Evolutionary conservation across 64 coral and sea anemone species (phyloP).

Genomic region (Dendronephthya gigantea): DNA sequence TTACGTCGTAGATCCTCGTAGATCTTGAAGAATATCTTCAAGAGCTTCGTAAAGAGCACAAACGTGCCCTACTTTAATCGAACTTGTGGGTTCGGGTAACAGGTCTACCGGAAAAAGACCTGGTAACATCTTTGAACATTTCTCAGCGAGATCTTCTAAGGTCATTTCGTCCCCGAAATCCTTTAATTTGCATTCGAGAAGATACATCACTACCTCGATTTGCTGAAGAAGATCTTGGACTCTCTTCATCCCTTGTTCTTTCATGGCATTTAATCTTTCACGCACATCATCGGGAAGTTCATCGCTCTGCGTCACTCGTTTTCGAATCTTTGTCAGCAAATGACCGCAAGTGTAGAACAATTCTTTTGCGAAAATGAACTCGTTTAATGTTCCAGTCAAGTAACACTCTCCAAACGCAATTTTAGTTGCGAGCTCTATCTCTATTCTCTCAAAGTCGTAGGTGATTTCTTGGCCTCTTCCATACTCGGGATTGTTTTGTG

Average conservation of each 20-base stretch:
- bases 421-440: constrained; percentile 43
- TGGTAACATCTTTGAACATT: constrained; percentile 19
- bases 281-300: constrained; percentile 6
- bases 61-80: constrained; percentile 42
- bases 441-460: constrained; percentile 67
- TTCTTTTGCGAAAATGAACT: constrained; percentile 59
- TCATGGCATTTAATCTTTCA: constrained; percentile 32
- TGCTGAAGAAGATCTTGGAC: constrained; percentile 46
- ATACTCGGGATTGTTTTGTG: constrained; percentile 60
- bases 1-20: too few species aligned
- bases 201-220: constrained; percentile 57
- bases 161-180: constrained; percentile 16
- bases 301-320: constrained; percentile 35
- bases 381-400: constrained; percentile 36
- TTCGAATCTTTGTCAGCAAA: constrained; percentile 47
- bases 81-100: constrained; percentile 31
- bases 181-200: constrained; percentile 23
- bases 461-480: constrained; percentile 52
- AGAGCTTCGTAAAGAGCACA: constrained; percentile 45
- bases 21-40: constrained; percentile 57
- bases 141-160: constrained; percentile 35
- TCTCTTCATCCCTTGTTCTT: constrained; percentile 33
- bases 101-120: constrained; percentile 35
- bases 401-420: constrained; percentile 56
- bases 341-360: constrained; percentile 60